phyloP scores from a whole-genome alignment of 2,113 vertebrate species.

The Ochotona curzoniae region DNA sequence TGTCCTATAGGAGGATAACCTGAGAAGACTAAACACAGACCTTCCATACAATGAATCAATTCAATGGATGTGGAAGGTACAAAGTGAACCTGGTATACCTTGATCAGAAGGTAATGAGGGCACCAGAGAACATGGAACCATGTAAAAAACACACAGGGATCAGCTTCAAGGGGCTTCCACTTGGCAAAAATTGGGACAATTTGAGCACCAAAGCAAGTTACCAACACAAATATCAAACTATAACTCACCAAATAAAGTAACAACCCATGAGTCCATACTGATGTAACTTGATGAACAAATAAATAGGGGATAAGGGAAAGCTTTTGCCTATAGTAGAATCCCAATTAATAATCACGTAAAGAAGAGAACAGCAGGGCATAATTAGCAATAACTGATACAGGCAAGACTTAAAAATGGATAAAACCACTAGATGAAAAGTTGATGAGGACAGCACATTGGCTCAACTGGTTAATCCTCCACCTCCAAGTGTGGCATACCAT shows the following conservation, averaged over 20 bases:
- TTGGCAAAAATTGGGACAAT: neutral
- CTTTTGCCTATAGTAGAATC: neutral
- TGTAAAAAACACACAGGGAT: neutral
- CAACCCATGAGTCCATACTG: neutral
- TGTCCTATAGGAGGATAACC: neutral
- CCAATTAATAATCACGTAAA: neutral
- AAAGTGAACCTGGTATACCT: neutral
- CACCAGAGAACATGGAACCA: neutral
- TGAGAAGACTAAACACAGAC: neutral
- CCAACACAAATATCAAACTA: neutral
- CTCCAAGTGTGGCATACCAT: too few relatives aligned
- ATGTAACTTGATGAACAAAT: neutral
- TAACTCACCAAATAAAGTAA: neutral
- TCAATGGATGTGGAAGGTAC: neutral
- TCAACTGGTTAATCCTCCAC: too few relatives aligned
- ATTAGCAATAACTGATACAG: slow-evolving; percentile 21
- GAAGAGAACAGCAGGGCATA: slow-evolving; percentile 35
- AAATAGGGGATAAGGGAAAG: neutral
- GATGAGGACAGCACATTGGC: neutral
- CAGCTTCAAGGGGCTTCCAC: neutral
- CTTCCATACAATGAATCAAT: neutral
- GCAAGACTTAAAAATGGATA: neutral
- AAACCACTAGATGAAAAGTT: neutral
- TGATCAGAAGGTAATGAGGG: neutral
- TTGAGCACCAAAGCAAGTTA: slow-evolving; percentile 28